Conservation (phyloP, 2,113 vertebrate genomes). For the Ondatra zibethicus region DNA sequence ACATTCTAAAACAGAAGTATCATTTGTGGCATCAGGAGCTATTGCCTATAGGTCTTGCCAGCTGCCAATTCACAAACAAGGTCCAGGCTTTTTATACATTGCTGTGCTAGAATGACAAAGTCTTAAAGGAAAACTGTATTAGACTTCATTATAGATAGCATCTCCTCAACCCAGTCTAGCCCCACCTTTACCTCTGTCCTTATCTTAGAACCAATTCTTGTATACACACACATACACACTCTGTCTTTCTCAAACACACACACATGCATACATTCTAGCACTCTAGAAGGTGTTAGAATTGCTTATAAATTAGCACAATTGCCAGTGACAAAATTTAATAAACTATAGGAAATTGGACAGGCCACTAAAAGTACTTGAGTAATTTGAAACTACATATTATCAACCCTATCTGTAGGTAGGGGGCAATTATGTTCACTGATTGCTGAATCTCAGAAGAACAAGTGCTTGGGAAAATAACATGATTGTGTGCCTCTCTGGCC, state of each 20-base stretch:
- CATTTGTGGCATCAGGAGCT: background rate
- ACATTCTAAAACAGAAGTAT: background rate
- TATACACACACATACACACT: background rate
- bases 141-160: background rate
- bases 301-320: constrained; percentile 55
- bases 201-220: constrained; percentile 2
- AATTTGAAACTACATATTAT: constrained; percentile 72
- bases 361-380: constrained; percentile 63
- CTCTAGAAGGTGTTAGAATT: background rate
- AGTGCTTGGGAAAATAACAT: constrained; percentile 17
- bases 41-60: background rate
- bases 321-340: constrained; percentile 63
- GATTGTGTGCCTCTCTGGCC: background rate
- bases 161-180: background rate
- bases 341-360: constrained; percentile 66
- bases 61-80: background rate
- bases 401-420: constrained; percentile 1
- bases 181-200: background rate
- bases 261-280: background rate
- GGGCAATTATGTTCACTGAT: constrained; percentile 56
- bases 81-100: background rate
- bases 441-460: constrained; percentile 56
- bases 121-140: background rate
- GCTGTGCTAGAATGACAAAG: background rate
- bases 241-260: background rate